Conservation (phyloP, 2,113 vertebrate species). For the Vulpes ferrilata region DNA sequence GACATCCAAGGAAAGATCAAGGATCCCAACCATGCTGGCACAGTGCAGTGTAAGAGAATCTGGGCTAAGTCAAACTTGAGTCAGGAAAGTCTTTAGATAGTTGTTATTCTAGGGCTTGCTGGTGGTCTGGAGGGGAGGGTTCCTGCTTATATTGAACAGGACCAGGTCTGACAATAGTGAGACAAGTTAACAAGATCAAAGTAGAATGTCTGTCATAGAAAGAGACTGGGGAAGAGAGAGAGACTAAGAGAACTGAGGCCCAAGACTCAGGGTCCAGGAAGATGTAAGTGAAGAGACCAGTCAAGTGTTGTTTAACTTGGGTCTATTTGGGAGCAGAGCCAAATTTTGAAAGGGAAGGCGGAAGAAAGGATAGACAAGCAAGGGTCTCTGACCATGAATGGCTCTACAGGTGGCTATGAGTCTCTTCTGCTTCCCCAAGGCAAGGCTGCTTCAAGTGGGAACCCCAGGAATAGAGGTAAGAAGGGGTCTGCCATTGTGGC, state of each 20-base stretch:
- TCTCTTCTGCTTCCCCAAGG: neutral
- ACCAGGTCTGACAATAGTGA: neutral
- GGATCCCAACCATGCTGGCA: neutral
- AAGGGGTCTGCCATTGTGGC: neutral
- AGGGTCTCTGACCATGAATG: neutral
- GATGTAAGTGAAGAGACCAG: neutral
- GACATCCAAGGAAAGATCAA: neutral
- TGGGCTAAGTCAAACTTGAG: neutral
- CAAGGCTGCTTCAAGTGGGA: neutral
- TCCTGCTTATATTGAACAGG: neutral
- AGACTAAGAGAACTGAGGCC: neutral
- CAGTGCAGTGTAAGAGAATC: neutral
- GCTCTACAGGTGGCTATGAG: neutral
- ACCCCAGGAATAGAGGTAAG: neutral
- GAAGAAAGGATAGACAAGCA: neutral
- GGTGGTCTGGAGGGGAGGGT: neutral
- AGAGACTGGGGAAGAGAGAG: neutral
- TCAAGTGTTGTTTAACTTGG: neutral
- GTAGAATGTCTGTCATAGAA: neutral
- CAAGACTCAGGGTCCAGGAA: neutral
- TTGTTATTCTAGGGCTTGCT: neutral
- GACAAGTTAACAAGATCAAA: neutral
- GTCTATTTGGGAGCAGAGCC: neutral
- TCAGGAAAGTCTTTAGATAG: neutral
- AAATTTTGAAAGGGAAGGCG: neutral